Conservation (phyloP, 2,113 vertebrate genomes). For the Melanostigma gelatinosum region DNA sequence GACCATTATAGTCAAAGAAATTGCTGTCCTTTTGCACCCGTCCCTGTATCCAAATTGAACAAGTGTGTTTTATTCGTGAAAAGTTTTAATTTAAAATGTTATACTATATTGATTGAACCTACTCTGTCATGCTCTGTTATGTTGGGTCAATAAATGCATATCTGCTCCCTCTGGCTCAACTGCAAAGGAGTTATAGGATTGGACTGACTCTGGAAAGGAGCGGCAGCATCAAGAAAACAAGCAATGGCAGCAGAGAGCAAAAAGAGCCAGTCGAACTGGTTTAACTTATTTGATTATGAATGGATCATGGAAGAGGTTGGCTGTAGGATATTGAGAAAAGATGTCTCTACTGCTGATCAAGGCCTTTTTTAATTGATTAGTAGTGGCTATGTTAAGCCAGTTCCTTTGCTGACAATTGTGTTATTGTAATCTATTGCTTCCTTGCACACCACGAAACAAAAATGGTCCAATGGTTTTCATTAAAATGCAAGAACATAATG, state of each 20-base stretch:
- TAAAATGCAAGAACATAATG: not conserved
- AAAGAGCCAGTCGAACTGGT: constrained; percentile 18
- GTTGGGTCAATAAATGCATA: not conserved
- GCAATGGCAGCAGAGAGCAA: constrained; percentile 25
- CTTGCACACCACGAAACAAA: not conserved
- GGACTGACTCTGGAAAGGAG: not conserved
- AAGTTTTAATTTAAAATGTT: not conserved
- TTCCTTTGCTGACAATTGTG: not conserved
- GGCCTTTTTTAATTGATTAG: not conserved
- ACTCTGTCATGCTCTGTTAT: not conserved
- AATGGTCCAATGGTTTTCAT: not conserved
- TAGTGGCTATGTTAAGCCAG: not conserved
- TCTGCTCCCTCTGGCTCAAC: not conserved
- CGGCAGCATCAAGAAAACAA: constrained; percentile 11
- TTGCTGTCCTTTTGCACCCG: not conserved
- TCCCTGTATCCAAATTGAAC: not conserved
- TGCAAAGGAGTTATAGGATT: not conserved
- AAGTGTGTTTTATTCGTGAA: not conserved
- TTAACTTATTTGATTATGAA: not conserved
- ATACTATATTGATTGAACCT: not conserved
- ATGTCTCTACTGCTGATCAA: not conserved
- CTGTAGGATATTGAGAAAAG: not conserved
- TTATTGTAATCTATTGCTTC: not conserved
- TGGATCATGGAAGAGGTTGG: not conserved
- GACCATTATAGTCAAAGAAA: not conserved